Conservation (phyloP, 1,140 invertebrate species). For the Drosophila pachea region DNA sequence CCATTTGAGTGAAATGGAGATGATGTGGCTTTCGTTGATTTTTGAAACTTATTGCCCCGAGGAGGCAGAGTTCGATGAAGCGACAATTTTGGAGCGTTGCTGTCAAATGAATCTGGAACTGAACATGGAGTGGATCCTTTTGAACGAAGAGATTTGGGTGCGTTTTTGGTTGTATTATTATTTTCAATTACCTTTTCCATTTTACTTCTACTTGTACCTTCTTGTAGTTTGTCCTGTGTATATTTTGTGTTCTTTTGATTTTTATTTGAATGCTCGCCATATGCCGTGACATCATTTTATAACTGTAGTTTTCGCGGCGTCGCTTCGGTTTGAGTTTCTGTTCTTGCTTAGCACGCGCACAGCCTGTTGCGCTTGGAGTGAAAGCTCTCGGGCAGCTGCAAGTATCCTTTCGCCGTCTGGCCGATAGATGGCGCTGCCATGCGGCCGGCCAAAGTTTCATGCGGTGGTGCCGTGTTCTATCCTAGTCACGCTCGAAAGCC, state of each 20-base stretch:
- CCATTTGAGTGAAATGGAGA: conserved; percentile 17
- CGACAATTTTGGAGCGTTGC: conserved; percentile 42
- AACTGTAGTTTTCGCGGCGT: conserved; percentile 9
- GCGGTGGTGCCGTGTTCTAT: too few relatives aligned
- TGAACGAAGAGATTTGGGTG: conserved; percentile 59
- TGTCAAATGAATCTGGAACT: conserved; percentile 45
- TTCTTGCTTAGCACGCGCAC: neutral
- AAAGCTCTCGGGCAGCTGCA: too few relatives aligned
- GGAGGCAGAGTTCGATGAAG: too few relatives aligned
- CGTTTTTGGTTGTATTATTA: conserved; percentile 22
- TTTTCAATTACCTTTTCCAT: neutral
- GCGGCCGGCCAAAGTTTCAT: too few relatives aligned
- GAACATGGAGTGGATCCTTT: conserved; percentile 47
- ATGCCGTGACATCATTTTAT: too few relatives aligned
- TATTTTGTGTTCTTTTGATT: neutral
- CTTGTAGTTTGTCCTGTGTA: neutral
- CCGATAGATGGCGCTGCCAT: too few relatives aligned
- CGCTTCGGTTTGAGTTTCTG: too few relatives aligned
- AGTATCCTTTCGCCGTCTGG: too few relatives aligned
- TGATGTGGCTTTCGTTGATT: conserved; percentile 29
- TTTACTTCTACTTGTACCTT: neutral
- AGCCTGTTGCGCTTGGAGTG: conserved; percentile 33
- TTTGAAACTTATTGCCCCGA: too few relatives aligned
- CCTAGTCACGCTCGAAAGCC: too few relatives aligned
- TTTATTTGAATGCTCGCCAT: too few relatives aligned